Evolutionary conservation across 2,888 invertebrate species (phyloP).

Genomic region (Tachina lurida): DNA sequence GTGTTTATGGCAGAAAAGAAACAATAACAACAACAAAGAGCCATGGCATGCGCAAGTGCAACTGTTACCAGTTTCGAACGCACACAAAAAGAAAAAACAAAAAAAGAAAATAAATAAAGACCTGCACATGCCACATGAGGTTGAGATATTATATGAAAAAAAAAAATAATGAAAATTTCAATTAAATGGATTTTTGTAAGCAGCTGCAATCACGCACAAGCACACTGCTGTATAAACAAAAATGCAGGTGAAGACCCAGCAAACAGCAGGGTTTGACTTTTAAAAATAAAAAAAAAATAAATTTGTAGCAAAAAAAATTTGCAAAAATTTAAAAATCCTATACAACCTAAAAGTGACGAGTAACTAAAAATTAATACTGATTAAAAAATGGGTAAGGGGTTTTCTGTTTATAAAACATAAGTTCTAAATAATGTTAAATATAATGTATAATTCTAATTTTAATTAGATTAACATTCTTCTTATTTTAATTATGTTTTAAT

Average conservation of each 20-base stretch:
- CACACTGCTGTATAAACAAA: neutral
- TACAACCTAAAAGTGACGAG: too few species aligned
- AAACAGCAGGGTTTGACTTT: too few species aligned
- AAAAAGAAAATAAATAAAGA: neutral
- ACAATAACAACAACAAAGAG: slow-evolving; percentile 13
- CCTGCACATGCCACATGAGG: slow-evolving; percentile 8
- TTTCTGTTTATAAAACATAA: too few species aligned
- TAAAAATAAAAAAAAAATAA: too few species aligned
- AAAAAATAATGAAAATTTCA: slow-evolving; percentile 10
- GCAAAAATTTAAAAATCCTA: too few species aligned
- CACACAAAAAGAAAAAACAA: neutral
- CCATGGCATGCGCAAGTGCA: slow-evolving; percentile 50
- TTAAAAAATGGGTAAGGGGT: too few species aligned
- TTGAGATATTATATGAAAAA: neutral
- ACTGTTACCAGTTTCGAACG: slow-evolving; percentile 8
- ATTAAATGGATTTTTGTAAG: slow-evolving; percentile 21
- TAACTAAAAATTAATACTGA: too few species aligned
- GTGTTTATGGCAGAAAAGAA: neutral
- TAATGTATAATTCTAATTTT: too few species aligned
- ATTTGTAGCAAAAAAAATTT: too few species aligned
- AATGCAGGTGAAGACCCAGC: neutral
- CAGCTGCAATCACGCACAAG: slow-evolving; percentile 22
- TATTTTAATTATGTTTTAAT: too few species aligned
- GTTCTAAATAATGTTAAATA: too few species aligned
- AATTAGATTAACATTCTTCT: too few species aligned